Conservation (phyloP, 2,113 vertebrate species). For the Entelurus aequoreus region DNA sequence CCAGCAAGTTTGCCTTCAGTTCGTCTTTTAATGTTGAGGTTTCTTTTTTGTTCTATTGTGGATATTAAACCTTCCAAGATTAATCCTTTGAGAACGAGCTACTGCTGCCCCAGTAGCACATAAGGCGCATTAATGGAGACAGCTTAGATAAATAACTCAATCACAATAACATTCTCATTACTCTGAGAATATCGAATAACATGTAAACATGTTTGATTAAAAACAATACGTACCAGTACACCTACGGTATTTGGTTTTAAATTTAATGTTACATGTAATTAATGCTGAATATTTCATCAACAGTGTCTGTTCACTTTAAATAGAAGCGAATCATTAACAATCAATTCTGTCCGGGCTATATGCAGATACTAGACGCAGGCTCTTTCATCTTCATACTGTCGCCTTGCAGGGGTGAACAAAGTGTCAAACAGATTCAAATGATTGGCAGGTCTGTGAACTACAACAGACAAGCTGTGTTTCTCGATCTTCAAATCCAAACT, state of each 20-base stretch:
- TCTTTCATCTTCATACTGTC: slow-evolving; percentile 14
- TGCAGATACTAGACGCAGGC: slow-evolving; percentile 7
- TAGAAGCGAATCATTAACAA: slow-evolving; percentile 7
- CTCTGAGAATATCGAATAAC: slow-evolving; percentile 8
- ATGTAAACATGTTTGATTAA: slow-evolving; percentile 2
- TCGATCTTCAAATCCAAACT: slow-evolving; percentile 53
- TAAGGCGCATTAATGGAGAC: not conserved
- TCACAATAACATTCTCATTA: slow-evolving; percentile 15
- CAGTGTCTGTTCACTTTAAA: slow-evolving; percentile 13
- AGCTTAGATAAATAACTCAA: slow-evolving; percentile 12
- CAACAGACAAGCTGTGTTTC: slow-evolving; percentile 49
- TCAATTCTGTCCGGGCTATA: slow-evolving; percentile 9
- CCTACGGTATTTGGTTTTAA: not conserved
- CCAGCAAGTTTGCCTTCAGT: no score
- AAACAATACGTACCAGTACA: not conserved
- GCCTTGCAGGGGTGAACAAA: slow-evolving; percentile 46
- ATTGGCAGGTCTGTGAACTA: slow-evolving; percentile 55
- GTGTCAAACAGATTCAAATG: slow-evolving; percentile 46
- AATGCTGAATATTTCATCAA: slow-evolving; percentile 3
- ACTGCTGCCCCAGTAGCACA: not conserved
- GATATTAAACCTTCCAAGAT: not conserved
- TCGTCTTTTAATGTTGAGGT: no score
- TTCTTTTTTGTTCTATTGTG: not conserved
- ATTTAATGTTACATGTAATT: not conserved
- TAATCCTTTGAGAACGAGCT: not conserved